Conservation (phyloP, 1,140 invertebrate species). For the Dendroctonus ponderosae region DNA sequence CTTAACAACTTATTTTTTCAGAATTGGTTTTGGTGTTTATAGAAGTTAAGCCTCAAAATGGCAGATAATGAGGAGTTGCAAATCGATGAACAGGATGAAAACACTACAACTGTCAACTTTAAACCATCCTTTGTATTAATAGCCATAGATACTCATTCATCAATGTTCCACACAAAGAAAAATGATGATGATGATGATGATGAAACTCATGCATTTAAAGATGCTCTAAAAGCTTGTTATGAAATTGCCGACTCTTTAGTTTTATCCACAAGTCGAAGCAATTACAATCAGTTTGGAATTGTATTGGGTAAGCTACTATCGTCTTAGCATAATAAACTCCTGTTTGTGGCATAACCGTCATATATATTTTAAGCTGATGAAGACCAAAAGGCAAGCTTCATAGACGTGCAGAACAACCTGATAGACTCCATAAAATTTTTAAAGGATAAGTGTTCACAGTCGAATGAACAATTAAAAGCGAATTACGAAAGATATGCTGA, state of each 20-base stretch:
- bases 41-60: too few relatives aligned
- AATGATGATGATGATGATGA: conserved; percentile 12
- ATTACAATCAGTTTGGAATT: conserved; percentile 30
- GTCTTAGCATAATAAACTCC: neutral
- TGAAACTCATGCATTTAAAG: conserved; percentile 27
- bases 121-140: conserved; percentile 35
- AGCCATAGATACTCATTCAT: conserved; percentile 33
- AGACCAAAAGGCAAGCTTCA: conserved; percentile 1
- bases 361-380: conserved; percentile 1
- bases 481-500: conserved; percentile 34
- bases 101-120: conserved; percentile 27
- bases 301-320: conserved; percentile 8
- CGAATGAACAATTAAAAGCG: conserved; percentile 30
- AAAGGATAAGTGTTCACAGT: conserved; percentile 13
- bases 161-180: conserved; percentile 28
- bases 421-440: conserved; percentile 37
- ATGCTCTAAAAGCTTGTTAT: conserved; percentile 28
- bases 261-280: conserved; percentile 15
- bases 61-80: too few relatives aligned
- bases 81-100: neutral
- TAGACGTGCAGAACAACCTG: conserved; percentile 26
- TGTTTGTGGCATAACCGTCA: neutral
- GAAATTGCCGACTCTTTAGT: conserved; percentile 28
- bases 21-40: too few relatives aligned
- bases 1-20: too few relatives aligned